Evolutionary conservation across 2,888 invertebrate genomes (phyloP), one percentile per base, ranked within the genome.

Genomic region (Ennomos quercinarius): DNA sequence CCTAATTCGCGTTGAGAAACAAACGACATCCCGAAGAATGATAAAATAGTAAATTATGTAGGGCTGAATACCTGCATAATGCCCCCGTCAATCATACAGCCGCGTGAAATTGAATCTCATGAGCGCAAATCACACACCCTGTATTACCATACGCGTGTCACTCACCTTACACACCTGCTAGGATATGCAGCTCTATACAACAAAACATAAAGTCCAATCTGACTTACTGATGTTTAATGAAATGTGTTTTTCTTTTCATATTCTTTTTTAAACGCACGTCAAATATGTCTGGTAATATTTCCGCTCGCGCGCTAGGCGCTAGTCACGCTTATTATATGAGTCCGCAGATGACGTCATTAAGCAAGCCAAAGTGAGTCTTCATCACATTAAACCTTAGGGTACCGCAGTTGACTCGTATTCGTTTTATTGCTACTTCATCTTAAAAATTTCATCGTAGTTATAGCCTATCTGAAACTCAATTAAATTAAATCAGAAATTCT

Each of bases 41-140:
- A 80, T 79, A 80, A 78, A 86, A 83, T 81, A 85, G 84, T 86
- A 84, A 87, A 86, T 85, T 80, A 81, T 82, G 77, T 76, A 74
- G 70, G 80, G 77, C 76, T 76, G 84, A 78, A 76, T 75, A 80
- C 76, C 84, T 84, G 87, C 84, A 88, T 89, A 88, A 89, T 86
- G 82, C 80, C 67, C 71, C 79, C 87, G 87, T 89, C 89, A 87
- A 87, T 89, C 89, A 89, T 84, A 84, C 78, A 80, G 74, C 78
- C 80, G 85, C 86, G 86, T 87, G 86, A 87, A 89, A 90, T 89
- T 89, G 89, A 88, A 89, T 87, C 88, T 86, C 87, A 87, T 87
- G 83, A 87, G 86, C 85, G 83, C 88, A 88, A 89, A 89, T 89
- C 89, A 87, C 80, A 86, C 82, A 80, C 73, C 77, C 72, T 74